These are phyloP conservation scores for Cremastinae sp. DNA, from an alignment of 2,888 invertebrate genomes.

Conservation along the genomic window DNA sequence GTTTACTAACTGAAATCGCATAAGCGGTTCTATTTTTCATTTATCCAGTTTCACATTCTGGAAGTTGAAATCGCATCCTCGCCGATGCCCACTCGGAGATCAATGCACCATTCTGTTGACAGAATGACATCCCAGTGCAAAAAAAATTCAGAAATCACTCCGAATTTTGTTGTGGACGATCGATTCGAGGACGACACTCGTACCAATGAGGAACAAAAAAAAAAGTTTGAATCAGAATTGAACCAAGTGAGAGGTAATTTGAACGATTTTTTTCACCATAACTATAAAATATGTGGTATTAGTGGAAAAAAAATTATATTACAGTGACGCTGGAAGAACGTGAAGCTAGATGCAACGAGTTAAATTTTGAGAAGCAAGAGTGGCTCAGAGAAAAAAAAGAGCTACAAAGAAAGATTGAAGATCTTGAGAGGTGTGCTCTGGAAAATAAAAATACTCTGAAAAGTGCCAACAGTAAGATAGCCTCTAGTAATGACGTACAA, in stretches of 20 bases:
- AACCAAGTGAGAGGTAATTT: conserved; percentile 54
- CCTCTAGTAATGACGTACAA: conserved; percentile 28
- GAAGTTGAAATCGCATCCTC: conserved; percentile 74
- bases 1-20: too few species aligned
- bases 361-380: conserved; percentile 63
- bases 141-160: conserved; percentile 8
- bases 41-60: conserved; percentile 72
- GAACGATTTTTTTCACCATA: too few species aligned
- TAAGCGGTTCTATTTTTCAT: conserved; percentile 48
- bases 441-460: conserved; percentile 62
- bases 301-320: too few species aligned
- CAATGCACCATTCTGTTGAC: conserved; percentile 64
- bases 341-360: conserved; percentile 38
- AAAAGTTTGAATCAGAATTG: conserved; percentile 58
- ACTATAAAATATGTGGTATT: too few species aligned
- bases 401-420: conserved; percentile 63
- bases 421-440: conserved; percentile 62
- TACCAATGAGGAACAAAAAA: conserved; percentile 47
- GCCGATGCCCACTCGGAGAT: conserved; percentile 66
- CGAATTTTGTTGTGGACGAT: conserved; percentile 13
- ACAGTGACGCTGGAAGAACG: conserved; percentile 47
- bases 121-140: conserved; percentile 37
- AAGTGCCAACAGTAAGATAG: conserved; percentile 53
- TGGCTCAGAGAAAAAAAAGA: conserved; percentile 62
- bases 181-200: not conserved